Base-by-base conservation (phyloP, 2,113 vertebrate genomes). In the Passer domesticus region DNA sequence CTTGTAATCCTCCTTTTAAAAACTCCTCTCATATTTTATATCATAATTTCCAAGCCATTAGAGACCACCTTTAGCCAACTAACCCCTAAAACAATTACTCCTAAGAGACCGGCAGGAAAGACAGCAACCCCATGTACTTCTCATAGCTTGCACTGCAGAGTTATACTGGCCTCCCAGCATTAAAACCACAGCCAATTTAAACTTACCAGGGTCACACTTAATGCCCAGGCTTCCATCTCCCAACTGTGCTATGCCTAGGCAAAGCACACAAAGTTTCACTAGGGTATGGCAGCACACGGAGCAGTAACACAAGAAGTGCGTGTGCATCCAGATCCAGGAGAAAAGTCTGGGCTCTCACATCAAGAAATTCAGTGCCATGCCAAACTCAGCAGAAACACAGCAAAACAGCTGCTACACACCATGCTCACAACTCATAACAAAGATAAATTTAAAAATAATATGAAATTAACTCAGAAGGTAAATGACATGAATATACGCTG, bases 301-400 rank as follows among this genome's bases (percentile, higher is more conserved):
- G 41, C 8, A 8, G 49, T 58, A 58, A 58, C 15, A 2, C n/a
- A 75, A 70, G 43, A 84, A 67, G 14, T 1, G 2, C 0, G 0
- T 3, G 15, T 9, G 5, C 62, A 68, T 53, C 67, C 37, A 75
- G 24, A 87, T 25, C 37, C 28, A 62, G 19, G 2, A 75, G 28
- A 79, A 59, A 85, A 37, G 23, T 20, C 39, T 47, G 49, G n/a
- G 44, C 20, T 27, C 22, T 44, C 33, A 56, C 33, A 56, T 4
- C 21, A 72, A 66, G 63, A 87, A 84, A 68, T 33, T 49, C 47
- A 75, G 12, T 18, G 44, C 9, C 37, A 64, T 9, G 10, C 24
- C 28, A 88, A 73, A 49, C 10, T 76, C 78, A 35, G 20, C 37
- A 73, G 56, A 83, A 94, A 49, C 31, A 72, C 8, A 76, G 22